A percentile compares a stretch with the other conserved stretches of the same genome.
Evolutionary conservation across 2,113 vertebrate genomes (phyloP).

Genomic region (Eudyptes chrysolophus): DNA sequence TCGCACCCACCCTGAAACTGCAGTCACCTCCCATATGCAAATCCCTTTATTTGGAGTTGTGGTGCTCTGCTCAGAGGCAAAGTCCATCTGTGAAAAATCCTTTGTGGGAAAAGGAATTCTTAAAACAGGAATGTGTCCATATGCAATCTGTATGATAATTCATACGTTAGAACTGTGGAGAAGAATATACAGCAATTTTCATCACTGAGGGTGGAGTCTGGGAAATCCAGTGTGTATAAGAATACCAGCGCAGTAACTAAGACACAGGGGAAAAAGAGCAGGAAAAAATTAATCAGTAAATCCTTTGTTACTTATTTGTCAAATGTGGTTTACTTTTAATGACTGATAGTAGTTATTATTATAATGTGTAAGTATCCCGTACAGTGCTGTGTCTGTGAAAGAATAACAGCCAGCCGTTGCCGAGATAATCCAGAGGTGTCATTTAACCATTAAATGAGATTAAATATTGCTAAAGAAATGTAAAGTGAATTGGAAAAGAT

Average conservation of each 20-base stretch:
- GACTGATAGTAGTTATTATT: not conserved
- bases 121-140: not conserved
- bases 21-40: not conserved
- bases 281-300: not conserved
- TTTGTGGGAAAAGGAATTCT: not conserved
- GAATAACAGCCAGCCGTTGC: not conserved
- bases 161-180: not conserved
- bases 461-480: not conserved
- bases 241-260: not conserved
- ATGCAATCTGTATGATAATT: not conserved
- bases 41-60: not conserved
- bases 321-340: not conserved
- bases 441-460: not conserved
- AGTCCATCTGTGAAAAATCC: not conserved
- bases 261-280: not conserved
- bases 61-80: not conserved
- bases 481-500: not conserved
- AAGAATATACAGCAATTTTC: not conserved
- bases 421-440: not conserved
- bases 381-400: not conserved
- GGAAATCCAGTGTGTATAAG: not conserved
- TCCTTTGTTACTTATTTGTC: not conserved
- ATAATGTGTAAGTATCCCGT: not conserved
- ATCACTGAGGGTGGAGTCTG: not conserved
- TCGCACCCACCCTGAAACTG: not conserved